Base-by-base conservation (phyloP, 2,888 invertebrate species). In the Xestia ashworthii region DNA sequence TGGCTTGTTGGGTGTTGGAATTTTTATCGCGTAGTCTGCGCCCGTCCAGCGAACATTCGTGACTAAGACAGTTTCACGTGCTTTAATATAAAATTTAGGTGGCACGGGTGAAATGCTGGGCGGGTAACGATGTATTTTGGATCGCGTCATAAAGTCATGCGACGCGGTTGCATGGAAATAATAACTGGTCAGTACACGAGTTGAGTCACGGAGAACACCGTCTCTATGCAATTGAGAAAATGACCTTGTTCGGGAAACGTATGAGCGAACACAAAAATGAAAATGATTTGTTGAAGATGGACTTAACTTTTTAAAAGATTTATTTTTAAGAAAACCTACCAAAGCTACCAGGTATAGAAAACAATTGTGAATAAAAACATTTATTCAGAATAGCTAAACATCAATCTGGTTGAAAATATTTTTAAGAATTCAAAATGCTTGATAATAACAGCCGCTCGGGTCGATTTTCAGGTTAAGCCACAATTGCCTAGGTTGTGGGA, bases 81-180 rank as follows among this genome's bases (percentile, higher is more conserved):
- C 87, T 93, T 93, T 93, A 91, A 93, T 91, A 93, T 93, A 95
- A 95, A 95, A 94, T 95, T 95, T 94, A 93, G 93, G 91, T 93
- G 92, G 93, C 93, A 92, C 90, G 89, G 90, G 90, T 89, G 93
- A 92, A 94, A 93, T 92, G 91, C 89, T 89, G 89, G 90, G 89
- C 91, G 86, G 90, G 89, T 90, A 83, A 89, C 91, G 92, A 91
- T 93, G 94, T 95, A 95, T 95, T 95, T 95, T 92, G 90, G 94
- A 95, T 88, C 91, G 90, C 90, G 90, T 91, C 92, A 91, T 93
- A 93, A 88, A 93, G 90, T 92, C 90, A 91, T 90, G 86, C 88
- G 89, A 89, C 89, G 82, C 89, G 86, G 86, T 89, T 92, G 92
- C 91, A 92, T 89, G 89, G 91, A 91, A 91, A 90, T 89, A 90